These are phyloP conservation scores for Phenganax subtilis DNA, from an alignment of 92 coral and sea anemone genomes.

Conservation along the genomic window DNA sequence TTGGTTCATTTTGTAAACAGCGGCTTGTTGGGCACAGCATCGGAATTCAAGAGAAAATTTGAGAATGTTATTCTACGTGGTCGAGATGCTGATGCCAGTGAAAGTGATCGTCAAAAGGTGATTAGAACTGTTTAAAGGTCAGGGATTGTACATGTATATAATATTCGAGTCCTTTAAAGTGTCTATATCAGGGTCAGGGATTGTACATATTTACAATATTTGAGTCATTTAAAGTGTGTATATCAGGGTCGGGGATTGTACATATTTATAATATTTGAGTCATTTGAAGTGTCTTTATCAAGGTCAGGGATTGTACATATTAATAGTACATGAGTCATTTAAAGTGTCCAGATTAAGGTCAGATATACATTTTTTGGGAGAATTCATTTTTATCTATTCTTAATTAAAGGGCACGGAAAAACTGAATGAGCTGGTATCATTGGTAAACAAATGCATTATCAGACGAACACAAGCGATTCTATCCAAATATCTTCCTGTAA, in stretches of 20 bases:
- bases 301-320: too few relatives aligned
- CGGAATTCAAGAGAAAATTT: constrained; percentile 83
- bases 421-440: constrained; percentile 68
- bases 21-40: constrained; percentile 87
- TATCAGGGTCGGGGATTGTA: too few relatives aligned
- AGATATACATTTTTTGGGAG: too few relatives aligned
- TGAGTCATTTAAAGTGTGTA: not conserved
- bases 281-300: too few relatives aligned
- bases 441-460: constrained; percentile 91
- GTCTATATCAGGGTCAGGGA: not conserved
- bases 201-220: too few relatives aligned
- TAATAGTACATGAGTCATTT: not conserved
- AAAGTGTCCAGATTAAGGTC: not conserved
- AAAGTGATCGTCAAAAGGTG: constrained; percentile 66
- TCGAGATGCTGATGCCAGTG: constrained; percentile 94
- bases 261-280: too few relatives aligned
- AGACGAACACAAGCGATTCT: constrained; percentile 60
- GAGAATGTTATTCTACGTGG: constrained; percentile 90
- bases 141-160: too few relatives aligned
- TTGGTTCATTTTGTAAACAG: constrained; percentile 91
- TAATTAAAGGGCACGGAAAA: constrained; percentile 62
- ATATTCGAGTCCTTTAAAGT: not conserved
- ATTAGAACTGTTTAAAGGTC: not conserved
- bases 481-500: constrained; percentile 20
- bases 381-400: too few relatives aligned